phyloP scores from a whole-genome alignment of 2,113 vertebrate species.

The Melanerpes aurifrons region DNA sequence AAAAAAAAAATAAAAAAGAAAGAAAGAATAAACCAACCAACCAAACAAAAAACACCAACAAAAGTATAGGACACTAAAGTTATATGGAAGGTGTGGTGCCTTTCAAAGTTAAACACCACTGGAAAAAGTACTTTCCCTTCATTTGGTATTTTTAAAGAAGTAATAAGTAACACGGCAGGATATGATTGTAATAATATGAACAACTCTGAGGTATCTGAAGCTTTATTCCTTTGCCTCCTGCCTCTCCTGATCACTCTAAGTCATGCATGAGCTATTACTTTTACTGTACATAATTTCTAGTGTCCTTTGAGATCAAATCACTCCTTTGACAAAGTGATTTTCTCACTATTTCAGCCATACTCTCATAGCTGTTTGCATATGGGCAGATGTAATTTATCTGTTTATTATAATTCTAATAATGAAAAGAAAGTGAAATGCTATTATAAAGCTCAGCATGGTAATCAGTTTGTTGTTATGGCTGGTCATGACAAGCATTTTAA shows the following conservation, averaged over 20 bases:
- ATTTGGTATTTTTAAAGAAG: conserved; percentile 64
- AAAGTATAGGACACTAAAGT: neutral
- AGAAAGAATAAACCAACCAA: too few relatives aligned
- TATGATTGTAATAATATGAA: conserved; percentile 42
- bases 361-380: conserved; percentile 60
- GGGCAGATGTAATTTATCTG: conserved; percentile 68
- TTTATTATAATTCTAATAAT: conserved; percentile 72
- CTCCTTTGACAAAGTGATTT: conserved; percentile 63
- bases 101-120: conserved; percentile 51
- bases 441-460: conserved; percentile 69
- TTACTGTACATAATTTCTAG: conserved; percentile 69
- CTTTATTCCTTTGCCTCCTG: conserved; percentile 65
- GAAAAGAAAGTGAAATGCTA: conserved; percentile 66
- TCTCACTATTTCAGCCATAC: conserved; percentile 54
- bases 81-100: neutral
- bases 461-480: conserved; percentile 71
- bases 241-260: conserved; percentile 58
- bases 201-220: conserved; percentile 44
- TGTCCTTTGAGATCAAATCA: conserved; percentile 71
- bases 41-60: too few relatives aligned
- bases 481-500: conserved; percentile 50
- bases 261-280: conserved; percentile 72
- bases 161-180: conserved; percentile 70
- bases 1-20: neutral
- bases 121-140: conserved; percentile 9